Evolutionary conservation across 1,140 invertebrate genomes (phyloP).

Genomic region (Bursaphelenchus mucronatus): DNA sequence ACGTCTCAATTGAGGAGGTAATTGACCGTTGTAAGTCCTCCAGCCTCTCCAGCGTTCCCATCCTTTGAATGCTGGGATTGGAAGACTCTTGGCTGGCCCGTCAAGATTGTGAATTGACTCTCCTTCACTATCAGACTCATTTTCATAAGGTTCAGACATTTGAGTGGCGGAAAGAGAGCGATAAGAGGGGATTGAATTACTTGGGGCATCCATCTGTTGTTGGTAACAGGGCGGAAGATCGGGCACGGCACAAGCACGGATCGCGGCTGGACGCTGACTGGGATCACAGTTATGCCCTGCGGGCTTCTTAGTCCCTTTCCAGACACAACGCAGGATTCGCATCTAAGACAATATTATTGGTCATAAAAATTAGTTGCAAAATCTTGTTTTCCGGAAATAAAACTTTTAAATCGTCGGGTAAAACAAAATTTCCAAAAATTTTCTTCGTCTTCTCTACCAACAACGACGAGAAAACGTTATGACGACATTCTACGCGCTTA

Average conservation of each 20-base stretch:
- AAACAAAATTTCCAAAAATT: too few relatives aligned
- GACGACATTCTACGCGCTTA: too few relatives aligned
- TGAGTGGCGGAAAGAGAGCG: neutral
- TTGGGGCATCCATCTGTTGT: conserved; percentile 14
- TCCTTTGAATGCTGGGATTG: conserved; percentile 29
- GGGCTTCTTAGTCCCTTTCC: conserved; percentile 43
- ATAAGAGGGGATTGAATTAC: conserved; percentile 16
- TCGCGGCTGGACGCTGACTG: conserved; percentile 32
- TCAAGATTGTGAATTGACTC: neutral
- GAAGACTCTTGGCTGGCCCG: neutral
- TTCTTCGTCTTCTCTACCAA: too few relatives aligned
- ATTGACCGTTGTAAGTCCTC: conserved; percentile 26
- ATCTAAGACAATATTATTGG: conserved; percentile 25
- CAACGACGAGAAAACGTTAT: too few relatives aligned
- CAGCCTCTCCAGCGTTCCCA: conserved; percentile 45
- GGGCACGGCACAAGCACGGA: conserved; percentile 28
- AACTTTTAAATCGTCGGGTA: too few relatives aligned
- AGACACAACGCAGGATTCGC: conserved; percentile 46
- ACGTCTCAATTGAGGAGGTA: conserved; percentile 17
- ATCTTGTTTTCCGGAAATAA: conserved; percentile 8
- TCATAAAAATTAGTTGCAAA: conserved; percentile 10
- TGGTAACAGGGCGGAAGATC: conserved; percentile 23
- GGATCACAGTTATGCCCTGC: conserved; percentile 44
- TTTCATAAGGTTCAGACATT: neutral
- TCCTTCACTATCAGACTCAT: conserved; percentile 11